phyloP scores from a whole-genome alignment of 2,113 vertebrate genomes.

The Phylloscopus trochiloides region DNA sequence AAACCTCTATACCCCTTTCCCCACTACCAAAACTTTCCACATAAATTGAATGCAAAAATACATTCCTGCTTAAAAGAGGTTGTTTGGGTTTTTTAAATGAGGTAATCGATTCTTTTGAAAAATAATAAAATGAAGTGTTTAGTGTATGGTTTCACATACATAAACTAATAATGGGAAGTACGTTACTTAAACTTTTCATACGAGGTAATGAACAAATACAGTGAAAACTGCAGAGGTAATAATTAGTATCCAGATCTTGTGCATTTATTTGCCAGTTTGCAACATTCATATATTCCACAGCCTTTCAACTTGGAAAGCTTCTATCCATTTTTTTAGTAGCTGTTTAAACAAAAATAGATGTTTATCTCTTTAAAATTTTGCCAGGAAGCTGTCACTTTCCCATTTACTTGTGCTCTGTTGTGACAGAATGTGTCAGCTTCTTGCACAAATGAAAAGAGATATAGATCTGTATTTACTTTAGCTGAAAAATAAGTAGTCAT shows the following conservation, averaged over 20 bases:
- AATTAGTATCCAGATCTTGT: conserved; percentile 11
- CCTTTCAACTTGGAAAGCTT: conserved; percentile 67
- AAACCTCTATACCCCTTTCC: fast-evolving
- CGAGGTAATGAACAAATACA: background rate
- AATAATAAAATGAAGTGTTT: background rate
- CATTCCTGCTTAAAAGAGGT: background rate
- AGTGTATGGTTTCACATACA: background rate
- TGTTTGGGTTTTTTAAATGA: background rate
- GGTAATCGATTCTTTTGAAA: background rate
- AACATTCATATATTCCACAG: conserved; percentile 53
- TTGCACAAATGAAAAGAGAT: conserved; percentile 81
- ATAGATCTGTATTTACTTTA: conserved; percentile 80
- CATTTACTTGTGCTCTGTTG: conserved; percentile 79
- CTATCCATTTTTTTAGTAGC: conserved; percentile 65
- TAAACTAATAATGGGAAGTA: background rate
- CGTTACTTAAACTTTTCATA: background rate
- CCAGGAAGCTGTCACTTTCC: conserved; percentile 81
- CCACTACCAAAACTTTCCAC: background rate
- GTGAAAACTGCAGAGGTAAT: background rate
- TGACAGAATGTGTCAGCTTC: conserved; percentile 82
- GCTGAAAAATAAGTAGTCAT: conserved; percentile 81
- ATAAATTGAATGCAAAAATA: background rate
- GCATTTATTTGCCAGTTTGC: conserved; percentile 54
- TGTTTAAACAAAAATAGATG: conserved; percentile 84
- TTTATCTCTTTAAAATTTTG: conserved; percentile 84